Base-by-base conservation (phyloP, 2,113 vertebrate genomes). In the Octodon degus region DNA sequence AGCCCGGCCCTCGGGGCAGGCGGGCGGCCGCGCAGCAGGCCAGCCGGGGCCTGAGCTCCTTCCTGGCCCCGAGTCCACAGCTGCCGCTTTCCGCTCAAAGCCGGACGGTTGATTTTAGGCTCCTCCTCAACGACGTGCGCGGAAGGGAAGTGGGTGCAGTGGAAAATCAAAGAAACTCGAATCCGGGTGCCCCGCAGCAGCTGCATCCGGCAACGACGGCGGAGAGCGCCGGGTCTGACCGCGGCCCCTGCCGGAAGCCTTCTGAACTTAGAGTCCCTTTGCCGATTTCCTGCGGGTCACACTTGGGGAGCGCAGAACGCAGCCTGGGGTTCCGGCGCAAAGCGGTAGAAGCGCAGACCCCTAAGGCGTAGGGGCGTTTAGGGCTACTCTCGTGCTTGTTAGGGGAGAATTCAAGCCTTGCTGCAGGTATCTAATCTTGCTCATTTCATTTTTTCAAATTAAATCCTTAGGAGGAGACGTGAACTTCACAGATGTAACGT, bases 261-360 rank as follows among this genome's bases (percentile, higher is more conserved):
- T 20, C 60, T 76, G 5, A 76, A 84, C 13, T 22, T 72, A 10
- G 0, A 14, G 5, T 3, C 68, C 30, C 62, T 77, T 86, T 68
- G 27, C 37, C 12, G 2, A 7, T 12, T 95, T 90, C 19, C 37
- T 20, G 0, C 0, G 40, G 32, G 25, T 82, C 68, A 1, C 25
- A 74, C 22, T 79, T 86, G 13, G 9, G 6, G 86, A 8, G 63
- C 40, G 47, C 40, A 72, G 70, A 40, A 19, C 11, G n/a, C 10
- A 12, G 74, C 37, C 72, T 43, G 37, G 10, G 20, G 67, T 4
- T n/a, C 4, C 16, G n/a, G 68, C 68, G 17, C 34, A 32, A 30
- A 67, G 30, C 7, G 67, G 13, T 34, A 12, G 14, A 32, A 14
- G 7, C 0, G 32, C 27, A 43, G 2, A 5, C 0, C 7, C 9